Conservation (phyloP, 64 coral and sea anemone genomes). For the Astreopora myriophthalma region DNA sequence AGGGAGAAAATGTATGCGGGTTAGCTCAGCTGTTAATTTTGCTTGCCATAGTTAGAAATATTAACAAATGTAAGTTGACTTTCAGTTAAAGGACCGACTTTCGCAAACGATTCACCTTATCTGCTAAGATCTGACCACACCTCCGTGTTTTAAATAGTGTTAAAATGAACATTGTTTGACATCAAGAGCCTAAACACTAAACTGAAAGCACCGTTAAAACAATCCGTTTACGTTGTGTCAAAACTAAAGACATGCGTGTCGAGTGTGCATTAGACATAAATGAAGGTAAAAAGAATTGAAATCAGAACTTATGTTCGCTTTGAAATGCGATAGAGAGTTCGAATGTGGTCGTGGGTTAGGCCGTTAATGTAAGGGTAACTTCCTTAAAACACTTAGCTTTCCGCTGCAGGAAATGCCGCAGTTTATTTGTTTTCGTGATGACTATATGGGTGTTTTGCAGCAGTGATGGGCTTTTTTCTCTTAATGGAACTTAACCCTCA, state of each 20-base stretch:
- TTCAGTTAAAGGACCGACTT: neutral
- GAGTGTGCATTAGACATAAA: neutral
- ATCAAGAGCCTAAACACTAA: neutral
- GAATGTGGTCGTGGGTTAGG: neutral
- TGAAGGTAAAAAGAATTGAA: neutral
- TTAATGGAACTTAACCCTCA: neutral
- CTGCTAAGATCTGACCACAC: neutral
- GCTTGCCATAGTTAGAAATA: neutral
- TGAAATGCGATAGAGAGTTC: neutral
- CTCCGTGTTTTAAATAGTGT: neutral
- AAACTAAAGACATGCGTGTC: neutral
- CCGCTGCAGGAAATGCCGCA: neutral
- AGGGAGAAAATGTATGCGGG: neutral
- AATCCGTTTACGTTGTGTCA: neutral
- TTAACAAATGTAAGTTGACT: neutral
- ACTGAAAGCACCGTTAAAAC: neutral
- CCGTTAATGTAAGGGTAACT: neutral
- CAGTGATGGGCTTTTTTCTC: neutral
- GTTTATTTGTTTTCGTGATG: neutral
- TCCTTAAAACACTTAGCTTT: neutral
- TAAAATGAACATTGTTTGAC: neutral
- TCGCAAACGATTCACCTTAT: neutral
- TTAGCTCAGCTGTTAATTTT: too few relatives aligned
- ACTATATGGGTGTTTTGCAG: neutral
- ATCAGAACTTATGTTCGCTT: neutral